Evolutionary conservation across 92 coral and sea anemone genomes (phyloP), one percentile per base, ranked within the genome.

Genomic region (Montipora capitata): DNA sequence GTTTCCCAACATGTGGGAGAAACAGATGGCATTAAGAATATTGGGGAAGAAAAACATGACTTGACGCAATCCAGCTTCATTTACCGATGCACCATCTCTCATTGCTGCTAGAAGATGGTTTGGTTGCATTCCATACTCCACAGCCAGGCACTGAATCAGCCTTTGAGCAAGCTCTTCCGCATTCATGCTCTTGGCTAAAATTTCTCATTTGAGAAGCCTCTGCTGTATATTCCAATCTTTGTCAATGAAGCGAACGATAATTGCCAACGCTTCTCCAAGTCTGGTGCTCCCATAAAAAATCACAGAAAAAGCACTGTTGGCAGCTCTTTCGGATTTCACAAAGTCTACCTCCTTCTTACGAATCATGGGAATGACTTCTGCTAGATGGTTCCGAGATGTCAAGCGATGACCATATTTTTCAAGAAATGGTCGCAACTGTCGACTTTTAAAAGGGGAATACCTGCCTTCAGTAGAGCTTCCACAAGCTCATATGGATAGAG

Each of bases 31-130:
- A 27, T 27, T 27, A 27, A 27, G 35, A 27, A 27, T 27, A 27
- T 27, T 27, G 35, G 35, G 35, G 35, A 27, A 27, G 35, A 1
- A 27, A 27, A 27, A 27, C 35, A 27, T 27, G 35, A 27, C 35
- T 27, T 27, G 35, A 27, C 1, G 35, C 35, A 91, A 73, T 71
- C 92, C 95, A 41, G 87, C 93, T 76, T 82, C 91, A 90, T 89
- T 93, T 61, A 93, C 94, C 39, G 89, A 43, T 54, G 95, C 94
- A 83, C 96, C 89, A 81, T 93, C 94, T 90, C 90, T 80, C 96
- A 93, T 91, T 78, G 94, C 91, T 86, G 91, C 85, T 10, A 90
- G 57, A 72, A 93, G 85, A 35, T 81, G 85, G 67, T 73, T 76
- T 0, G 96, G 87, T 45, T 64, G 84, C 65, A 83, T 82, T 74